These are phyloP conservation scores for Oikopleura albicans DNA, from an alignment of 23 tunicate species.

Conservation along the genomic window DNA sequence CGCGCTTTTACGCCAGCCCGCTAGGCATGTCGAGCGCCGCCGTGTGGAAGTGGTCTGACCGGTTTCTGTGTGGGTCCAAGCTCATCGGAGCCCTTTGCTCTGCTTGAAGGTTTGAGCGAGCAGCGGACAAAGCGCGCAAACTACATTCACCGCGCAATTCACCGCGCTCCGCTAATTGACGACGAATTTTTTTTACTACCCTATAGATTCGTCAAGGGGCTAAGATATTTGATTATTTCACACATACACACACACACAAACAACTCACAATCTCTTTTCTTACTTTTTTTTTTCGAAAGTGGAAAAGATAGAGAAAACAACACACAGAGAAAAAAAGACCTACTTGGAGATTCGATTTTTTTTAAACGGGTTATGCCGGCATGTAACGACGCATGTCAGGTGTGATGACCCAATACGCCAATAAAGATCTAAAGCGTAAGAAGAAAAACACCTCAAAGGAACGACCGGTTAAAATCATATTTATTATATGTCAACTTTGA, in stretches of 20 bases:
- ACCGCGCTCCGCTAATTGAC: constrained; percentile 6
- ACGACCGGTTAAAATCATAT: too few species aligned
- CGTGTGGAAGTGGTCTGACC: constrained; percentile 13
- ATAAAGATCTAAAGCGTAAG: background rate
- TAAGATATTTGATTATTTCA: background rate
- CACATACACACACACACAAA: background rate
- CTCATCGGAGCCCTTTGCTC: background rate
- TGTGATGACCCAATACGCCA: background rate
- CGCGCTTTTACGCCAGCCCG: background rate
- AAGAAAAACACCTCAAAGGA: background rate
- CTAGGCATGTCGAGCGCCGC: constrained; percentile 13
- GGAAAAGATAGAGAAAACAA: background rate
- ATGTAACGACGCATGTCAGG: background rate
- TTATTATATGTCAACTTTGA: too few species aligned
- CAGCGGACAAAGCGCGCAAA: background rate
- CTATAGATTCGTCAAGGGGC: background rate
- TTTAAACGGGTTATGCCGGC: background rate
- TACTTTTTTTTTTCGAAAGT: background rate
- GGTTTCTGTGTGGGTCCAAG: background rate
- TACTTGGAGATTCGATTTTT: background rate
- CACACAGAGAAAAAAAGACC: background rate
- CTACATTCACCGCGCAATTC: background rate
- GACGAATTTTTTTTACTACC: background rate
- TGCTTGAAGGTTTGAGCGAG: background rate
- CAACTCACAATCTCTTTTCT: background rate